phyloP scores from a whole-genome alignment of 2,113 vertebrate genomes.

The Tragelaphus imberbis region DNA sequence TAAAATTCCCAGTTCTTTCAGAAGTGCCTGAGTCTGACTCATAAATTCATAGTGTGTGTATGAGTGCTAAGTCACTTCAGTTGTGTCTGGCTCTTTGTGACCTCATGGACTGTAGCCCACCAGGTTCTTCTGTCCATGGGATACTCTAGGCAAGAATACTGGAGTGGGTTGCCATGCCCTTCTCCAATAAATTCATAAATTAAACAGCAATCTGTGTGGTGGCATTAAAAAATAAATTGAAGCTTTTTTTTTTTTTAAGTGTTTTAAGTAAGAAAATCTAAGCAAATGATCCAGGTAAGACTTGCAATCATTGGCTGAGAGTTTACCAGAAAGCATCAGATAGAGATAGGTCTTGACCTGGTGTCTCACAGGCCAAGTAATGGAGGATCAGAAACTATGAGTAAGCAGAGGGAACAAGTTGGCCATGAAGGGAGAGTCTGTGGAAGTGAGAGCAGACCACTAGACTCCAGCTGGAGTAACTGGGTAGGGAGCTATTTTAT shows the following conservation, averaged over 20 bases:
- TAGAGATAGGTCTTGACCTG: not conserved
- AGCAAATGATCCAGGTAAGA: not conserved
- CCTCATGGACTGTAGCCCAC: not conserved
- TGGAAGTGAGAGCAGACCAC: not conserved
- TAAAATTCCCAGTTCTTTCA: not conserved
- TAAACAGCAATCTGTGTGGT: not conserved
- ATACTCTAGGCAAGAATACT: not conserved
- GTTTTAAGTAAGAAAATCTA: not conserved
- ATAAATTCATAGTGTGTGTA: not conserved
- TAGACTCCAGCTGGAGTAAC: not conserved
- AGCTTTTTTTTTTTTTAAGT: not conserved
- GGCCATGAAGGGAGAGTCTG: not conserved
- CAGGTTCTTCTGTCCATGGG: not conserved
- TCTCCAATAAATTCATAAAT: not conserved
- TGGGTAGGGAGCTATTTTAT: not conserved
- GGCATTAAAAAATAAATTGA: not conserved
- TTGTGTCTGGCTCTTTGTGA: not conserved
- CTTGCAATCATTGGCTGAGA: not conserved
- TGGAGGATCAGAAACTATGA: not conserved
- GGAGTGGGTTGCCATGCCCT: not conserved
- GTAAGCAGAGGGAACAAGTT: not conserved
- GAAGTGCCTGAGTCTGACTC: not conserved
- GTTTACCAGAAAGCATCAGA: not conserved
- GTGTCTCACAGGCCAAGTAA: not conserved
- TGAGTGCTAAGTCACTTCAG: not conserved